Evolutionary conservation across 1,140 invertebrate genomes (phyloP), one percentile per base, ranked within the genome.

Genomic region (Trichonephila clavipes): DNA sequence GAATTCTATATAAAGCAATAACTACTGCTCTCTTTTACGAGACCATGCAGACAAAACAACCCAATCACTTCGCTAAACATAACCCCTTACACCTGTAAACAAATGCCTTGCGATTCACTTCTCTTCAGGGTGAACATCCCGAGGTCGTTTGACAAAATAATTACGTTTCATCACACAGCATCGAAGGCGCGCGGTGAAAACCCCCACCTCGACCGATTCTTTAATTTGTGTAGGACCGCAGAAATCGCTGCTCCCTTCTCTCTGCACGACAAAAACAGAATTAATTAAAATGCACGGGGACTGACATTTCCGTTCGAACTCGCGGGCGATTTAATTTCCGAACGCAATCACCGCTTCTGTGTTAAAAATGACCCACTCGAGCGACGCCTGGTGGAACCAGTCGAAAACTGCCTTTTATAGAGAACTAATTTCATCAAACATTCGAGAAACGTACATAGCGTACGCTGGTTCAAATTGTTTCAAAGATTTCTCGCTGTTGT

Each of bases 281-380:
- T 28, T 77, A 77, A 77, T 77, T 77, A 77, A 77, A 77, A 77
- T 77, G 34, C 34, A 77, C 72, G 72, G 72, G 59, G 77, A 58
- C 51, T 91, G 72, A 83, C 81, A 83, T 77, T 91, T 91, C 90
- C 72, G 44, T 16, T 51, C 18, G 59, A 58, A 77, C 90, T 83
- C 51, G 77, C 90, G 90, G 81, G 77, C 90, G 64, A 91, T 91
- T 91, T 91, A 91, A 91, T 91, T 91, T 91, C 90, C 90, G 77
- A 82, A 82, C 83, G 59, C 90, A 91, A 91, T 91, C 90, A 83
- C 34, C 28, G 28, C 28, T 18, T 18, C 34, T 28, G 72, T 59
- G 90, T 91, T 91, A 91, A 91, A 91, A 91, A 91, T 83, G 90
- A 72, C 34, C 51, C 19, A 51, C 40, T 16, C 16, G 28, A 58